Percentiles rank a stretch among this genome's conserved stretches.
Conservation (phyloP, 2,113 vertebrate genomes). For the Erinaceus europaeus region DNA sequence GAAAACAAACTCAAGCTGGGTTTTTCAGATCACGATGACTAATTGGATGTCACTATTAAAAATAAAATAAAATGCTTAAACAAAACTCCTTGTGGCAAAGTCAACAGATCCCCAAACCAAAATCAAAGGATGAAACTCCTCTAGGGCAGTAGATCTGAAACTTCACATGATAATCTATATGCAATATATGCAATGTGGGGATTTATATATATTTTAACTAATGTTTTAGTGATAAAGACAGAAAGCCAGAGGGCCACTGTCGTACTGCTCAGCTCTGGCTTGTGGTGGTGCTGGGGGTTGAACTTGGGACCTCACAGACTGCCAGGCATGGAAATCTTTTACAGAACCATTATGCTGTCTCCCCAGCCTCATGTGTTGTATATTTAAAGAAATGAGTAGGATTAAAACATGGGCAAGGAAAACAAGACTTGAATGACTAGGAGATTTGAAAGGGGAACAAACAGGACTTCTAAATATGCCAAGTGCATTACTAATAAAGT, state of each 20-base stretch:
- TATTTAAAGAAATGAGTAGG: constrained; percentile 19
- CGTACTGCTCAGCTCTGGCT: too few species aligned
- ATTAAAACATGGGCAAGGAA: not conserved
- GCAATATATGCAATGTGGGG: too few species aligned
- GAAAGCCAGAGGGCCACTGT: too few species aligned
- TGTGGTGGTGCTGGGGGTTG: too few species aligned
- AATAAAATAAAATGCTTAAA: not conserved
- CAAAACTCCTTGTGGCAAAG: not conserved
- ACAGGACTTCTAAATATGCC: not conserved
- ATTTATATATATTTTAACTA: too few species aligned
- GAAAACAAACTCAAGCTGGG: not conserved
- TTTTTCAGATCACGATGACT: not conserved
- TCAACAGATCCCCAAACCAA: not conserved
- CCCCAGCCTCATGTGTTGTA: not conserved
- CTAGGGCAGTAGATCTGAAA: not conserved
- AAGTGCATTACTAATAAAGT: not conserved
- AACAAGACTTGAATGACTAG: not conserved
- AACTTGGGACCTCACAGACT: too few species aligned
- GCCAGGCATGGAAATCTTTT: too few species aligned
- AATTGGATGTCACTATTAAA: not conserved
- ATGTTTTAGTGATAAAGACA: too few species aligned
- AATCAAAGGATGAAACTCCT: not conserved
- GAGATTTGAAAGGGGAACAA: not conserved
- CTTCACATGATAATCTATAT: not conserved
- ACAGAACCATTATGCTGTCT: too few species aligned